These are phyloP conservation scores for Allobates femoralis DNA, from an alignment of 2,797 vertebrate genomes.

Conservation along the genomic window DNA sequence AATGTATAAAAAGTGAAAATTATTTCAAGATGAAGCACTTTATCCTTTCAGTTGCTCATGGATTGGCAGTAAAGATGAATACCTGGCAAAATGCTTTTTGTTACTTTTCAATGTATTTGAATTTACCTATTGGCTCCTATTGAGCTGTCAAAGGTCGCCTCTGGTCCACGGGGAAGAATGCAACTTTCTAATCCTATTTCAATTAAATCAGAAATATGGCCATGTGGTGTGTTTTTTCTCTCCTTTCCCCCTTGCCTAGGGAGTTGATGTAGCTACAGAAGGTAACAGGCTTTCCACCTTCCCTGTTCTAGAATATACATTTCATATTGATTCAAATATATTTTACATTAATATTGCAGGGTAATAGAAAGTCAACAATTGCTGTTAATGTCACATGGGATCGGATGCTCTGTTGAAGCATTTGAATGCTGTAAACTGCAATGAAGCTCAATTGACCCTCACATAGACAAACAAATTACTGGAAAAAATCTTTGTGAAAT, in stretches of 20 bases:
- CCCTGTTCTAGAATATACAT: slow-evolving; percentile 79
- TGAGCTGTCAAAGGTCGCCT: slow-evolving; percentile 81
- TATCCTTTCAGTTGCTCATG: slow-evolving; percentile 56
- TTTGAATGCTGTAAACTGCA: slow-evolving; percentile 32
- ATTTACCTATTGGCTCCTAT: slow-evolving; percentile 73
- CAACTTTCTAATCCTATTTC: slow-evolving; percentile 81
- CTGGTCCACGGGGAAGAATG: slow-evolving; percentile 76
- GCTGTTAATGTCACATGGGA: slow-evolving; percentile 68
- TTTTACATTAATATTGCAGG: slow-evolving; percentile 64
- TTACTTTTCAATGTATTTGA: slow-evolving; percentile 71
- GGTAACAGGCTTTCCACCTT: slow-evolving; percentile 74
- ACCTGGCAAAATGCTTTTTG: slow-evolving; percentile 74
- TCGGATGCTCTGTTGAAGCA: slow-evolving; percentile 25
- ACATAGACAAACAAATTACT: background rate
- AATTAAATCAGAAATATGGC: slow-evolving; percentile 81
- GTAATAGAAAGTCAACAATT: slow-evolving; percentile 69
- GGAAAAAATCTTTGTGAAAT: slow-evolving; percentile 7
- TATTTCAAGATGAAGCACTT: slow-evolving; percentile 64
- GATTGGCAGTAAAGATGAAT: slow-evolving; percentile 65
- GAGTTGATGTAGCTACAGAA: slow-evolving; percentile 77
- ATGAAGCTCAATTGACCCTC: background rate
- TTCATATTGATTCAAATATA: slow-evolving; percentile 59
- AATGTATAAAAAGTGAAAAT: slow-evolving; percentile 46
- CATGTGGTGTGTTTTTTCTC: slow-evolving; percentile 68
- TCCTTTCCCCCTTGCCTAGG: slow-evolving; percentile 74